These are phyloP conservation scores for Rhagonycha lutea DNA, from an alignment of 2,888 invertebrate genomes.

Conservation along the genomic window DNA sequence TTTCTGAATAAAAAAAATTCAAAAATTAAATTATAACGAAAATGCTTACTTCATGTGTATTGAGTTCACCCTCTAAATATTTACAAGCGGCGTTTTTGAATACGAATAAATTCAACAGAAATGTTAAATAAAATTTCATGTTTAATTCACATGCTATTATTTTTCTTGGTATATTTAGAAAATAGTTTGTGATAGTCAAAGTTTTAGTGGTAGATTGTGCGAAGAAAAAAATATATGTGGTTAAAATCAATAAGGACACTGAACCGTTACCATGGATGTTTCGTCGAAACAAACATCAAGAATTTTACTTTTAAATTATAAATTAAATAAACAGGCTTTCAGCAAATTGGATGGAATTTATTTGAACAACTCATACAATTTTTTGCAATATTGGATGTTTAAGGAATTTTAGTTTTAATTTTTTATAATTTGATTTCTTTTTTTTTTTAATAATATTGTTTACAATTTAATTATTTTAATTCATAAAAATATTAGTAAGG, in stretches of 20 bases:
- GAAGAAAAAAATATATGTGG: not conserved
- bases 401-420: not conserved
- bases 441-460: not conserved
- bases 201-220: not conserved
- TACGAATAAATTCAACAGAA: not conserved
- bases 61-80: conserved; percentile 66
- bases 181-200: not conserved
- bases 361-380: not conserved
- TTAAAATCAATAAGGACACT: not conserved
- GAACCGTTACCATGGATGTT: not conserved
- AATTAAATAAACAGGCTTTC: not conserved
- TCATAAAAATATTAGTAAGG: too few relatives aligned
- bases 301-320: not conserved
- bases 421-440: not conserved
- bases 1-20: not conserved
- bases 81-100: conserved; percentile 45
- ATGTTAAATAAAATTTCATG: not conserved
- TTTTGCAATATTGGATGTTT: not conserved
- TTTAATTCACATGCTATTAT: not conserved
- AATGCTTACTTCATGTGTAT: conserved; percentile 61
- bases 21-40: not conserved
- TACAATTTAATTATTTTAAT: too few relatives aligned
- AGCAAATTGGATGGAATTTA: not conserved
- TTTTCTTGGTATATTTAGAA: not conserved
- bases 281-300: not conserved